Conservation (phyloP, 2,113 vertebrate species). For the Plestiodon gilberti region DNA sequence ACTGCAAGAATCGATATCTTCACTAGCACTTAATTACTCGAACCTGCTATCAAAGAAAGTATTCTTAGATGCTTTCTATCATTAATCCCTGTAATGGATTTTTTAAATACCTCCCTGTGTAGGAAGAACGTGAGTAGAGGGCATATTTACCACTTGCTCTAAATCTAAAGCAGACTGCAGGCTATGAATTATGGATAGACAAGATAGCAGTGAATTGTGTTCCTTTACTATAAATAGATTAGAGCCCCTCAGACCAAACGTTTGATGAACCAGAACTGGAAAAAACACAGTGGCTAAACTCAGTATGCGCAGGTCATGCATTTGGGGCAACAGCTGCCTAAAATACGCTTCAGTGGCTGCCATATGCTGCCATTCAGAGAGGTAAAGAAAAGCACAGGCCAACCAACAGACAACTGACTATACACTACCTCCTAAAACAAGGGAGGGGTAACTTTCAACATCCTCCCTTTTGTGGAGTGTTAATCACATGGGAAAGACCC, state of each 20-base stretch:
- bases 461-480: neutral
- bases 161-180: slow-evolving; percentile 31
- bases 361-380: slow-evolving; percentile 45
- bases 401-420: slow-evolving; percentile 38
- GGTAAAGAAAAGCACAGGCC: slow-evolving; percentile 18
- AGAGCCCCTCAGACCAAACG: slow-evolving; percentile 45
- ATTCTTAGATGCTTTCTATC: slow-evolving; percentile 31
- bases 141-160: slow-evolving; percentile 22
- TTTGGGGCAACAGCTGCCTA: slow-evolving; percentile 59
- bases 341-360: slow-evolving; percentile 53
- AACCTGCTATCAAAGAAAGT: slow-evolving; percentile 13
- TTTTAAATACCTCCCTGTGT: neutral
- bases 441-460: neutral
- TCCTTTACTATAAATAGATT: slow-evolving; percentile 58
- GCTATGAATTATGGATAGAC: slow-evolving; percentile 51
- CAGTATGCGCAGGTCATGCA: slow-evolving; percentile 49
- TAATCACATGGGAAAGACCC: neutral
- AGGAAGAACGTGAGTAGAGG: neutral
- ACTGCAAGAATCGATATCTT: neutral
- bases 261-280: slow-evolving; percentile 56
- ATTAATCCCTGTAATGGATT: slow-evolving; percentile 23
- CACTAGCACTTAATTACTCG: neutral
- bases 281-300: slow-evolving; percentile 47
- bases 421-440: neutral
- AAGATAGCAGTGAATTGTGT: slow-evolving; percentile 37